phyloP scores from a whole-genome alignment of 2,797 vertebrate species.

The Eulemur mongoz region DNA sequence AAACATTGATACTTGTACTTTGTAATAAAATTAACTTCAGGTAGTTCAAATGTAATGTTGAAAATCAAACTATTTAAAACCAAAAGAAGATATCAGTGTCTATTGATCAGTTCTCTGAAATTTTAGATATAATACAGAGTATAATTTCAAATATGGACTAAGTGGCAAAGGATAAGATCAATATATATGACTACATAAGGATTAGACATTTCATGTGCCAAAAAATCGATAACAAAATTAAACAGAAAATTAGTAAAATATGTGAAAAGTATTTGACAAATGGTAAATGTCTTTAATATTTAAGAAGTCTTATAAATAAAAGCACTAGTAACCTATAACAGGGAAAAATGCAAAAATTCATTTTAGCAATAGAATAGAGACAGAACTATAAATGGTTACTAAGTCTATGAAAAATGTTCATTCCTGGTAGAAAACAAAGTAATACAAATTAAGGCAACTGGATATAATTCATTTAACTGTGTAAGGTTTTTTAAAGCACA shows the following conservation, averaged over 20 bases:
- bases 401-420: background rate
- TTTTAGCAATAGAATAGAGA: background rate
- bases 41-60: background rate
- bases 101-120: background rate
- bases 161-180: background rate
- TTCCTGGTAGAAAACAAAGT: background rate
- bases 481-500: background rate
- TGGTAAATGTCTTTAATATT: background rate
- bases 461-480: background rate
- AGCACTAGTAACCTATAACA: background rate
- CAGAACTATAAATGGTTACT: background rate
- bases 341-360: background rate
- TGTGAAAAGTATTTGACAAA: background rate
- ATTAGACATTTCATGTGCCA: background rate
- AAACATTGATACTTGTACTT: background rate
- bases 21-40: background rate
- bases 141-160: constrained; percentile 4
- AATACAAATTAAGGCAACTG: background rate
- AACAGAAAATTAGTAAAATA: background rate
- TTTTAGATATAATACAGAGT: background rate
- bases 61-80: constrained; percentile 13
- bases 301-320: background rate
- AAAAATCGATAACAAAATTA: background rate
- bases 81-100: background rate
- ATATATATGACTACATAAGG: background rate